Conservation (phyloP, 1,140 invertebrate genomes). For the Drosophila bifasciata region DNA sequence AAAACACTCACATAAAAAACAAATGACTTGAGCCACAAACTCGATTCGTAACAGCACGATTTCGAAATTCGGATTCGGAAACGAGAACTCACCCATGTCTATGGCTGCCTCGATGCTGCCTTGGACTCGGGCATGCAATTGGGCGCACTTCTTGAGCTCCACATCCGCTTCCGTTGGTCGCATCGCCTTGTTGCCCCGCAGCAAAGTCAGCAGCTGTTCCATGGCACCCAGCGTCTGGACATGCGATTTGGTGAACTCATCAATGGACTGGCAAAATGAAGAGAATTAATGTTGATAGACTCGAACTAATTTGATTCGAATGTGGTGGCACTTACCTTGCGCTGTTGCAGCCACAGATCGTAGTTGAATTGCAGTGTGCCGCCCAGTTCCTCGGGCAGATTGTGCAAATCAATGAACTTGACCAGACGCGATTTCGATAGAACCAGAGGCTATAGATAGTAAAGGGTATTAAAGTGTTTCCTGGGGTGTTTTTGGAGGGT, state of each 20-base stretch:
- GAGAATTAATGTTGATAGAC: background rate
- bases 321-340: slow-evolving; percentile 88
- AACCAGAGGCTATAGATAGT: slow-evolving; percentile 86
- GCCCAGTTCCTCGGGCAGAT: slow-evolving; percentile 92
- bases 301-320: background rate
- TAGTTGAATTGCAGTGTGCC: slow-evolving; percentile 92
- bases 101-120: slow-evolving; percentile 72
- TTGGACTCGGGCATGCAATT: slow-evolving; percentile 84
- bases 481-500: background rate
- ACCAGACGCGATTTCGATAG: slow-evolving; percentile 88
- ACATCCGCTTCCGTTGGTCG: slow-evolving; percentile 85
- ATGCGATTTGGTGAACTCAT: slow-evolving; percentile 86
- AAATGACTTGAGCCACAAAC: slow-evolving; percentile 71
- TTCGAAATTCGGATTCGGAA: too few relatives aligned
- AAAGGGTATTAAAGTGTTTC: background rate
- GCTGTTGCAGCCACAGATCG: slow-evolving; percentile 92
- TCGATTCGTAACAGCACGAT: slow-evolving; percentile 12
- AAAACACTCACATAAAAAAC: slow-evolving; percentile 34
- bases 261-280: slow-evolving; percentile 85
- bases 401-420: slow-evolving; percentile 89
- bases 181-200: slow-evolving; percentile 83
- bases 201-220: slow-evolving; percentile 85
- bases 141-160: slow-evolving; percentile 84
- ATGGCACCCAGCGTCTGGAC: slow-evolving; percentile 85
- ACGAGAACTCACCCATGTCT: slow-evolving; percentile 71